These are phyloP conservation scores for Emydura subglobosa DNA, from an alignment of 2,113 vertebrate genomes.

Conservation along the genomic window DNA sequence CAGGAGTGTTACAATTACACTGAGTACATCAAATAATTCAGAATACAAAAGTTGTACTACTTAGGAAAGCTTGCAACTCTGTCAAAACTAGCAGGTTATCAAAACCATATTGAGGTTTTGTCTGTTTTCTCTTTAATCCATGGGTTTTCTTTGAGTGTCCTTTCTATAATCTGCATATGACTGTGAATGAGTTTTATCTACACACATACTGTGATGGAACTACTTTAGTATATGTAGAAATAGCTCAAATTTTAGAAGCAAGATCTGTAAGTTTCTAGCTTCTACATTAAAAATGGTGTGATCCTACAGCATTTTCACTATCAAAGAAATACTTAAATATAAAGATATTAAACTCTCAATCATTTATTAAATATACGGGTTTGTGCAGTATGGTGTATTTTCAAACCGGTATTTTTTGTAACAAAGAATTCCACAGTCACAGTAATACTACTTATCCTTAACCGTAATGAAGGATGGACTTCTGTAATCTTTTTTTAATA, in stretches of 20 bases:
- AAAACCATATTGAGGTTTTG: not conserved
- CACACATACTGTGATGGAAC: rapidly evolving
- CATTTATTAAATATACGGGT: not conserved
- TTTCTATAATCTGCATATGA: not conserved
- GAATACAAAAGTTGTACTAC: not conserved
- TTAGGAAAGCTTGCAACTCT: not conserved
- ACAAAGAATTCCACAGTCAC: not conserved
- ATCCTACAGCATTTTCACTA: rapidly evolving
- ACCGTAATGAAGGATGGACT: not conserved
- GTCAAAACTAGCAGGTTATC: not conserved
- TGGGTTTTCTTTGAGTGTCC: rapidly evolving
- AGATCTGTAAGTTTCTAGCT: not conserved
- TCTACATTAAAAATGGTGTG: not conserved
- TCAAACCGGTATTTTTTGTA: not conserved
- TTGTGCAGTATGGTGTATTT: not conserved
- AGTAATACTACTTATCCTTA: not conserved
- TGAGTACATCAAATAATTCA: not conserved
- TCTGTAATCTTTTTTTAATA: not conserved
- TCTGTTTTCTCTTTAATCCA: not conserved
- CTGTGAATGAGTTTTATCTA: not conserved
- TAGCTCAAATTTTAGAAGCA: not conserved
- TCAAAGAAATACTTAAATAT: not conserved
- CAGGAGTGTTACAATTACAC: not conserved
- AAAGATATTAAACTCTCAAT: not conserved
- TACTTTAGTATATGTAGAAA: not conserved